Evolutionary conservation across 2,113 vertebrate species (phyloP), one percentile per base, ranked within the genome.

Genomic region (Nesogale talazaci): DNA sequence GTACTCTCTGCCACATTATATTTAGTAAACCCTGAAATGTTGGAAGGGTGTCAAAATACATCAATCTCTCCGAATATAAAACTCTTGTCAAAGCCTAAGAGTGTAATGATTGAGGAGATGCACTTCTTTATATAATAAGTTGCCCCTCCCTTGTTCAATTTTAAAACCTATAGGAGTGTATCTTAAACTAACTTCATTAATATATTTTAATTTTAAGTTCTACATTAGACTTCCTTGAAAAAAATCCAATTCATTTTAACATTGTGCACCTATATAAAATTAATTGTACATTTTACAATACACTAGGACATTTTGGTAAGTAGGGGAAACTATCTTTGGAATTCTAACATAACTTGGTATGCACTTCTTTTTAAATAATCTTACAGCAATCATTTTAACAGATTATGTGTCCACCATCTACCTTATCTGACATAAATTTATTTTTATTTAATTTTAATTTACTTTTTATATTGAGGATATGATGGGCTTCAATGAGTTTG

Each of bases 1-100:
- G 79, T 86, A 91, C 74, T 10, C 59, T 93, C 86, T 94, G 80
- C 70, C 70, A 94, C 15, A 57, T 86, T 94, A 95, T 96, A 94
- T 94, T 96, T 95, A 92, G 92, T 52, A 95, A 94, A 94, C 17
- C 46, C 77, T 89, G 83, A 93, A 94, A 79, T 92, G 40, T 84
- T 82, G 92, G 81, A 96, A 87, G 22, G 16, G 31, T 94, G 94
- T 97, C 95, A 97, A 97, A 97, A 96, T 92, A 93, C 31, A 86
- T 96, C 96, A 95, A 72, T 96, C 95, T 95, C 40, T 75, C 88
- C 77, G 94, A 96, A 67, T 46, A 38, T 3, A 93, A 90, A 94
- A 87, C 9, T 89, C 94, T 46, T 95, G 46, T 77, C 69, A 95
- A 88, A 34, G 76, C 69, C 61, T 92, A 88, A 94, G 70, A 94